Percentiles rank a stretch among this genome's conserved stretches.
These are phyloP conservation scores for Cygnus buccinator DNA, from an alignment of 2,113 vertebrate species.

Conservation along the genomic window DNA sequence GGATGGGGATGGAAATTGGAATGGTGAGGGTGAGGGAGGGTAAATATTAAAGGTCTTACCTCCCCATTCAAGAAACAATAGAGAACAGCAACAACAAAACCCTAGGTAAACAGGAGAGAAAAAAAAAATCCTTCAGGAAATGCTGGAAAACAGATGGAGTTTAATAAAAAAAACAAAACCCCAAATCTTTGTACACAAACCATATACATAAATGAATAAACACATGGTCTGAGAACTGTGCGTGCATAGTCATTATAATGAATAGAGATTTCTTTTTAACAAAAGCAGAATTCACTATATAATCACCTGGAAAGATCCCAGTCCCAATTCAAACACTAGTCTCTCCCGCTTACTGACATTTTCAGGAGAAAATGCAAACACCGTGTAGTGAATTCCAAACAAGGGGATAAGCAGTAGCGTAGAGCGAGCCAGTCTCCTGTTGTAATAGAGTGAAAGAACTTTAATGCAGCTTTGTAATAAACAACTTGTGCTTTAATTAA, in stretches of 20 bases:
- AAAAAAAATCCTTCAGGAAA: neutral
- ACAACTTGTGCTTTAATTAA: neutral
- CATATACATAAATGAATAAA: neutral
- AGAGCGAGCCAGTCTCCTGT: slow-evolving; percentile 93
- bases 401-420: slow-evolving; percentile 96
- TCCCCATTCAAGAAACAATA: slow-evolving; percentile 99
- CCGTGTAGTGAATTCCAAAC: slow-evolving; percentile 98
- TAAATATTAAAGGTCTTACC: slow-evolving; percentile 80
- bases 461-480: slow-evolving; percentile 31
- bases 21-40: neutral
- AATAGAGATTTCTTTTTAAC: neutral
- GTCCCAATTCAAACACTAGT: slow-evolving; percentile 94
- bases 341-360: slow-evolving; percentile 95
- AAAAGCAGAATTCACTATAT: neutral
- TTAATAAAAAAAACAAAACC: neutral
- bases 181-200: neutral
- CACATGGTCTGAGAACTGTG: neutral
- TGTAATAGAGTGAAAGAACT: slow-evolving; percentile 38
- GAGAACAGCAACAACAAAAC: slow-evolving; percentile 96
- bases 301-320: slow-evolving; percentile 96
- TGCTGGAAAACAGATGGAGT: neutral
- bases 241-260: neutral
- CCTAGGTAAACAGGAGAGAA: slow-evolving; percentile 76
- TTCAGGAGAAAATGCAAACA: slow-evolving; percentile 98
- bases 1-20: neutral